These are phyloP conservation scores for Muscina levida DNA, from an alignment of 2,888 invertebrate genomes.

Conservation along the genomic window DNA sequence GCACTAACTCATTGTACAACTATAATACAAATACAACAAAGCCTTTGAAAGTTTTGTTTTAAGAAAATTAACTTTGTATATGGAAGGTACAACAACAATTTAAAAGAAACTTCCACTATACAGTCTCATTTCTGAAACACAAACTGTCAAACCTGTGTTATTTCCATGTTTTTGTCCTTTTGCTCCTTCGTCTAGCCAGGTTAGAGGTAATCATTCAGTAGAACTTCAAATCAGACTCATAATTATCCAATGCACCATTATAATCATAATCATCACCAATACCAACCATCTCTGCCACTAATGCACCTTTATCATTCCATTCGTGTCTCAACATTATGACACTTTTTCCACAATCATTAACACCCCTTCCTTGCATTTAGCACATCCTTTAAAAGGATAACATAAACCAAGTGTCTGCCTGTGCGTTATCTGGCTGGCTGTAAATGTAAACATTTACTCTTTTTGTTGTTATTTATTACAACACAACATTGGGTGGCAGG, in stretches of 20 bases:
- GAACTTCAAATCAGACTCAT: constrained; percentile 5
- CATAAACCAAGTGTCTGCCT: not conserved
- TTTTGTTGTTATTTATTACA: constrained; percentile 55
- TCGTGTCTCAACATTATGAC: constrained; percentile 30
- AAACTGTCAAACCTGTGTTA: too few species aligned
- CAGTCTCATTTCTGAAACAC: too few species aligned
- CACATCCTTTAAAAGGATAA: not conserved
- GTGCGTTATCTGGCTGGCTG: not conserved
- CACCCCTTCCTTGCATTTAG: constrained; percentile 8
- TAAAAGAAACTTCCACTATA: too few species aligned
- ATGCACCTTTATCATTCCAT: not conserved
- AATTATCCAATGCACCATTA: constrained; percentile 17
- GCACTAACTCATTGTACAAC: too few species aligned
- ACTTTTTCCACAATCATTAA: constrained; percentile 36
- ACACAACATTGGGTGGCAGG: constrained; percentile 41
- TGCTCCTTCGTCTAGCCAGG: not conserved
- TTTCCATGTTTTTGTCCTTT: too few species aligned
- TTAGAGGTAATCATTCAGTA: not conserved
- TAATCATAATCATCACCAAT: constrained; percentile 1
- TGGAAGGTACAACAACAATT: too few species aligned
- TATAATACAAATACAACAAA: too few species aligned
- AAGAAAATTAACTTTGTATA: too few species aligned
- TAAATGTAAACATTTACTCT: constrained; percentile 28
- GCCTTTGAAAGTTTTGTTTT: too few species aligned
- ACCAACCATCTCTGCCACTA: constrained; percentile 7